Evolutionary conservation across 2,113 vertebrate genomes (phyloP), one percentile per base, ranked within the genome.

Genomic region (Cavia aperea): DNA sequence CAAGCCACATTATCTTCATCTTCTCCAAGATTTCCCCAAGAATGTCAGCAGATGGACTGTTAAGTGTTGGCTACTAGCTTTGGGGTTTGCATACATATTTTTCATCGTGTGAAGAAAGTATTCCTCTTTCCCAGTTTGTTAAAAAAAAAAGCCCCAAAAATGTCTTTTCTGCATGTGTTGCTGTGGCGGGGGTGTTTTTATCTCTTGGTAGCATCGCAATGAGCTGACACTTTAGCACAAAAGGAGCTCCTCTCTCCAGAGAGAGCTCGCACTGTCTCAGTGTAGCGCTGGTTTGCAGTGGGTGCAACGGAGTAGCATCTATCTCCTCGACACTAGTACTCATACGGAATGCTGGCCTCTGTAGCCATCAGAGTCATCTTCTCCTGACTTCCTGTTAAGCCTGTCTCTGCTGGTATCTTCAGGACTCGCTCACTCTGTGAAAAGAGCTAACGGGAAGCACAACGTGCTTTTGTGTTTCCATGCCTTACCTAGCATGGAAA

Each of bases 101-200:
- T 81, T 63, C 29, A 60, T 60, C 13, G 6, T 36, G n/a, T 43
- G n/a, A 79, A 62, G 68, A 24, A 54, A 70, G 18, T 54, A 12
- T 62, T 19, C 31, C 24, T 54, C 13, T 23, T 36, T 56, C 62
- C n/a, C 63, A 54, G 39, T 36, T 54, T 68, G 1, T 81, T 43
- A 24, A 29, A 6, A 60, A 14, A 39, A 24, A 60, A 14, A 36
- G 8, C 58, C 56, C 15, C 18, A 15, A 24, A 6, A 54, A 4
- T 1, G 10, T 60, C 54, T 68, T 46, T 66, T 14, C 54, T 18
- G 9, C 2, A 10, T 19, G 18, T 21, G 0, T 2, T 12, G 63
- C 4, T 2, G 2, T 33, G 10, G 4, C 1, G 12, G 0, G 1
- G 2, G 8, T 4, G 36, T n/a, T 54, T 12, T 29, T 18, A 46